These are phyloP conservation scores for Sardina pilchardus DNA, from an alignment of 2,113 vertebrate species.

Conservation along the genomic window DNA sequence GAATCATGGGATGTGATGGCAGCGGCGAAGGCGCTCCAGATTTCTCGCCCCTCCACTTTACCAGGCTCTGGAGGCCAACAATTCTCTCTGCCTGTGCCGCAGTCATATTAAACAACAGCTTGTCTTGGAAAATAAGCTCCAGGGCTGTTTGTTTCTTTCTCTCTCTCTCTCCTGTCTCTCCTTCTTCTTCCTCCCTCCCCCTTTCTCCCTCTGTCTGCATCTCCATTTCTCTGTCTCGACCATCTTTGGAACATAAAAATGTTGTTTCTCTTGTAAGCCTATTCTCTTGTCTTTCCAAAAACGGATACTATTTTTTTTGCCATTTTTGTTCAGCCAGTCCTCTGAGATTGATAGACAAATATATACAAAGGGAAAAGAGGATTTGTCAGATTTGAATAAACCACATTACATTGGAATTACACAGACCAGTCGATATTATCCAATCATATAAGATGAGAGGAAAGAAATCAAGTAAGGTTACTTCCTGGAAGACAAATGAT, in stretches of 20 bases:
- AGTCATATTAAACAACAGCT: slow-evolving; percentile 69
- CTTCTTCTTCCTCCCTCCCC: slow-evolving; percentile 1
- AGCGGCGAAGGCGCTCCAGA: slow-evolving; percentile 41
- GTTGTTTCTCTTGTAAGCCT: slow-evolving; percentile 3
- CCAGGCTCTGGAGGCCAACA: slow-evolving; percentile 64
- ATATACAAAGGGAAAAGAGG: background rate
- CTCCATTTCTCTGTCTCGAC: background rate
- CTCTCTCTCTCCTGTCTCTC: slow-evolving; percentile 4
- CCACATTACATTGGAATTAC: too few species aligned
- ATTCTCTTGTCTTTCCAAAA: background rate
- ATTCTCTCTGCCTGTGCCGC: slow-evolving; percentile 59
- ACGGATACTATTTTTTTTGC: background rate
- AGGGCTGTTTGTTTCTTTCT: slow-evolving; percentile 57
- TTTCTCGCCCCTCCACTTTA: slow-evolving; percentile 53
- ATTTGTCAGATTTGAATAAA: too few species aligned
- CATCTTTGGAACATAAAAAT: slow-evolving; percentile 27
- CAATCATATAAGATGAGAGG: too few species aligned
- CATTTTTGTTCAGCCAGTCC: background rate
- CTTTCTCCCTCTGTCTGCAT: background rate
- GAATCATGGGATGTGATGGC: slow-evolving; percentile 44
- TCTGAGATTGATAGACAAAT: background rate
- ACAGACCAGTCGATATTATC: too few species aligned
- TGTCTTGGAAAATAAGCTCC: slow-evolving; percentile 64
- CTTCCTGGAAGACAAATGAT: too few species aligned
- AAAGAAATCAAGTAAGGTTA: too few species aligned